Evolutionary conservation across 92 coral and sea anemone species (phyloP).

Genomic region (Porites lobata): DNA sequence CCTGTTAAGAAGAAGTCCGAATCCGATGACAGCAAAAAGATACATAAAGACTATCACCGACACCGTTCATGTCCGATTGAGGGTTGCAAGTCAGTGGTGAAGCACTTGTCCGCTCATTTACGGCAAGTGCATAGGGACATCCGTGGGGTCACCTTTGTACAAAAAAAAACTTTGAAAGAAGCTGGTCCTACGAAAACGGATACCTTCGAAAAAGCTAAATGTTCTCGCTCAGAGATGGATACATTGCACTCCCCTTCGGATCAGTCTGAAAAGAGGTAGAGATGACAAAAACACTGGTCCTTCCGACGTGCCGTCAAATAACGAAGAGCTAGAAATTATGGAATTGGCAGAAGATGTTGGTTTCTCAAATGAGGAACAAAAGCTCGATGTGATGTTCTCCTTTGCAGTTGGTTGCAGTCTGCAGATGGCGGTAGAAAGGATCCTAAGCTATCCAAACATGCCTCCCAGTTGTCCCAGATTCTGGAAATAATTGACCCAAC

Average conservation of each 20-base stretch:
- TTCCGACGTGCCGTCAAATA: conserved; percentile 4
- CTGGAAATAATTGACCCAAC: conserved; percentile 33
- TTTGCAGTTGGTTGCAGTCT: conserved; percentile 47
- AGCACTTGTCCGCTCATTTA: conserved; percentile 45
- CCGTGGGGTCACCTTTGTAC: conserved; percentile 9
- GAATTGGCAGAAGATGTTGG: conserved; percentile 21
- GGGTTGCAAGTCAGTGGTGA: conserved; percentile 41
- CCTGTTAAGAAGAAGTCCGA: background rate
- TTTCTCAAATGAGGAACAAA: background rate
- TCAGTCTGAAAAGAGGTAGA: conserved; percentile 12
- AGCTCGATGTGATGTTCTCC: conserved; percentile 8
- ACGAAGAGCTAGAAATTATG: conserved; percentile 13
- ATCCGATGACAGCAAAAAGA: background rate
- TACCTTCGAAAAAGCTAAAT: conserved; percentile 1
- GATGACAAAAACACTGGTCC: conserved; percentile 6
- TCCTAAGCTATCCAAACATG: conserved; percentile 52
- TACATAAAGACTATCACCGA: conserved; percentile 29
- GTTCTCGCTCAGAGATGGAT: background rate
- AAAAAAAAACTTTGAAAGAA: conserved; percentile 13
- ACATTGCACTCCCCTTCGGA: background rate
- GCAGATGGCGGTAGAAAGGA: conserved; percentile 61
- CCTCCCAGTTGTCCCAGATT: conserved; percentile 17
- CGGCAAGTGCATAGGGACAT: conserved; percentile 41
- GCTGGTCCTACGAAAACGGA: conserved; percentile 28
- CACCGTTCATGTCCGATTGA: conserved; percentile 32